Evolutionary conservation across 2,888 invertebrate species (phyloP).

Genomic region (Hipparchia semele): DNA sequence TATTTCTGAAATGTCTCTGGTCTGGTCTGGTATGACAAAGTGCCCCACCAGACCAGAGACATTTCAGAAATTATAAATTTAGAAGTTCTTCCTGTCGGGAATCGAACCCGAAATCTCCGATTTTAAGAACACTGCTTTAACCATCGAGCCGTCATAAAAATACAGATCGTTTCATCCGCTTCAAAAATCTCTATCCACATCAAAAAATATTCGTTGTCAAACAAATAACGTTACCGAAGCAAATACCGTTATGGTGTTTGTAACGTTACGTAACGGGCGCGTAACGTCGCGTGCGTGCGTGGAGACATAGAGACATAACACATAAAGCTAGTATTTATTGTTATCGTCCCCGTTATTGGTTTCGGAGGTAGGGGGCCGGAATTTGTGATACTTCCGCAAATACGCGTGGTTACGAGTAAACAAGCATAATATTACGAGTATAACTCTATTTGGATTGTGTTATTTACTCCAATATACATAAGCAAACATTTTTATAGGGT

Average conservation of each 20-base stretch:
- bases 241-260: constrained; percentile 5
- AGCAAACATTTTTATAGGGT: neutral
- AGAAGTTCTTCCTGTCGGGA: too few relatives aligned
- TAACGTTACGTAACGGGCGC: constrained; percentile 10
- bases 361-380: constrained; percentile 1
- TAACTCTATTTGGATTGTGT: neutral
- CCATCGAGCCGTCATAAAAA: too few relatives aligned
- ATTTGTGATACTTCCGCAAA: constrained; percentile 16
- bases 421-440: constrained; percentile 1
- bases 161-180: too few relatives aligned
- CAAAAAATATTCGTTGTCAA: neutral
- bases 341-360: constrained; percentile 15
- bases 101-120: too few relatives aligned
- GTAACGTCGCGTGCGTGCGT: constrained; percentile 1
- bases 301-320: constrained; percentile 4
- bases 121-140: too few relatives aligned
- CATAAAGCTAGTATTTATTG: constrained; percentile 16
- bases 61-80: too few relatives aligned
- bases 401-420: constrained; percentile 8
- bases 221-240: constrained; percentile 1
- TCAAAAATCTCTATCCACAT: neutral
- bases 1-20: too few relatives aligned
- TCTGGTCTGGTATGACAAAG: too few relatives aligned
- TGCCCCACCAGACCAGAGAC: too few relatives aligned
- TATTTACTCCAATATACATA: constrained; percentile 2